Evolutionary conservation across 2,113 vertebrate genomes (phyloP), one percentile per base, ranked within the genome.

Genomic region (Anseranas semipalmata): DNA sequence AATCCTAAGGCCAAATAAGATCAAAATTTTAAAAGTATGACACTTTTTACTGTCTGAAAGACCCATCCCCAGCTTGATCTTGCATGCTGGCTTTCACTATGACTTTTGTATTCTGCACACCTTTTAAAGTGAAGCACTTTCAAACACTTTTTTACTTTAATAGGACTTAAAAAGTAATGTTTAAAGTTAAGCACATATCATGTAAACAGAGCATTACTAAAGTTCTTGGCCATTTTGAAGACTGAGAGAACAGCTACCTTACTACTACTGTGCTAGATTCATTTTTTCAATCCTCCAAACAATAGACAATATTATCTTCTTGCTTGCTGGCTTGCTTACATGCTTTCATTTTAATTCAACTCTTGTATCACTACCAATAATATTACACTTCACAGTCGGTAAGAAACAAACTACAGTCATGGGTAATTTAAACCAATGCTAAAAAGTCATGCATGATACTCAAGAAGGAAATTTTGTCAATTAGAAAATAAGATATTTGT

Each of bases 401-500:
- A 80, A 85, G 83, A 81, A 90, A 74, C 66, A 80, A 94, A 83
- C 71, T 90, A 25, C 53, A 74, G 86, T 94, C 83, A 92, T 1
- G 11, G 50, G 32, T 62, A 89, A 86, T 90, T 93, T 76, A 90
- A 90, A 62, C 37, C 73, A 55, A 16, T 55, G 41, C 60, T 50
- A 50, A 75, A 75, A 87, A 73, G 72, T 67, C 82, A 80, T 12
- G 65, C 68, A 63, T 2, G 3, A 74, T 62, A 75, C 0, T 17
- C 78, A 82, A 2, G 3, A 67, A 92, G 88, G 83, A 92, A 89
- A 92, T 81, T 48, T 35, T 90, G 56, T 75, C 92, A 88, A 94
- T 88, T 88, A 92, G 89, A 94, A 94, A 87, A 93, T 62, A 77
- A 88, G 75, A 25, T 66, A 90, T 85, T 94, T 95, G 93, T 93